Percentiles rank a stretch among this genome's conserved stretches.
These are phyloP conservation scores for Rambutsinella grinnellia DNA, from an alignment of 2,888 invertebrate species.

Conservation along the genomic window DNA sequence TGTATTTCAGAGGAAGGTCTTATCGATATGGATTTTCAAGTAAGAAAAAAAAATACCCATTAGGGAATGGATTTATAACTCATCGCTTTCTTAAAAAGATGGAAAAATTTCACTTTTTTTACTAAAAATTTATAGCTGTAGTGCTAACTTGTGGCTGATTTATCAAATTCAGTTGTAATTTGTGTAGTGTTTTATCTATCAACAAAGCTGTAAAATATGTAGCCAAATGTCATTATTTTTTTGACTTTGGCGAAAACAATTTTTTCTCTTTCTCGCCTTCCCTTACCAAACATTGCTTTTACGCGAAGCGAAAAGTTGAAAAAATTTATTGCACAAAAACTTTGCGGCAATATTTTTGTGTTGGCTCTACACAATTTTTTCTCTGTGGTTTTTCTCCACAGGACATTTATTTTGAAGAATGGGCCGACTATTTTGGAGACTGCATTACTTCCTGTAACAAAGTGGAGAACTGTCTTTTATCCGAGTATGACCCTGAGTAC, in stretches of 20 bases:
- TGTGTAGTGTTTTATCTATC: not conserved
- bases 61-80: not conserved
- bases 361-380: not conserved
- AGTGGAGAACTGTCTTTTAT: constrained; percentile 69
- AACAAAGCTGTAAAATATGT: not conserved
- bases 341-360: constrained; percentile 11
- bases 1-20: constrained; percentile 89
- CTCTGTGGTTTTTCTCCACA: constrained; percentile 48
- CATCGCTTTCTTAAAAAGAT: not conserved
- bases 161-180: not conserved
- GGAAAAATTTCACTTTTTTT: no score
- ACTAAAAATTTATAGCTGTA: constrained; percentile 15
- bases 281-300: not conserved
- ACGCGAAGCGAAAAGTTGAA: not conserved
- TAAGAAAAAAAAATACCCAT: constrained; percentile 69
- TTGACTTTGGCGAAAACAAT: not conserved
- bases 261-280: not conserved
- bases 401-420: constrained; percentile 66
- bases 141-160: not conserved
- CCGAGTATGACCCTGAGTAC: constrained; percentile 74
- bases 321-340: not conserved
- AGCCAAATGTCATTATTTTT: not conserved
- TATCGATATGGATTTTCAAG: constrained; percentile 85
- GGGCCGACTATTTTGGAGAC: constrained; percentile 73
- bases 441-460: constrained; percentile 89